These are phyloP conservation scores for Rattus rattus DNA, from an alignment of 2,113 vertebrate species.

Conservation along the genomic window DNA sequence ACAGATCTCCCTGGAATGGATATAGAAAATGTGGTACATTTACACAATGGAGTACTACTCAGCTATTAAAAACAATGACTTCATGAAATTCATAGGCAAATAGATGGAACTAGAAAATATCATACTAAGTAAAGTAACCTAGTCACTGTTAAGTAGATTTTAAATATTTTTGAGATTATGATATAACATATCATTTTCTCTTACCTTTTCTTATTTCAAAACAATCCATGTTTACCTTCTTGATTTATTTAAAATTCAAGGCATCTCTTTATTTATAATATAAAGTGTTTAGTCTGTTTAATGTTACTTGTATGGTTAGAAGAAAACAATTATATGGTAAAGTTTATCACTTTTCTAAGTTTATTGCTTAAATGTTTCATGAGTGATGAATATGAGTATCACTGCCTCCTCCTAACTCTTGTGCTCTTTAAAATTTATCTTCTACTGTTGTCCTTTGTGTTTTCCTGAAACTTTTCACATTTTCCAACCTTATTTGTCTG, in stretches of 20 bases:
- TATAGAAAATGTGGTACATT: too few species aligned
- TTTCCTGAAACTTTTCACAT: background rate
- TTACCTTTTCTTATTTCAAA: background rate
- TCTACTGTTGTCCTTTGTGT: background rate
- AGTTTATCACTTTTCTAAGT: background rate
- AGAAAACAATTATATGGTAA: background rate
- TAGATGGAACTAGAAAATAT: too few species aligned
- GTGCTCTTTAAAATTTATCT: background rate
- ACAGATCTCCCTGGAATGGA: too few species aligned
- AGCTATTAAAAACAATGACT: too few species aligned
- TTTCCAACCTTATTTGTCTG: background rate
- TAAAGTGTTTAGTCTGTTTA: background rate
- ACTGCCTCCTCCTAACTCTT: background rate
- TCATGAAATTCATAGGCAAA: too few species aligned
- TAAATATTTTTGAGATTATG: background rate
- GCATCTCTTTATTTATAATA: background rate
- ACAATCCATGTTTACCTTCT: background rate
- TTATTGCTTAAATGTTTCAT: constrained; percentile 7
- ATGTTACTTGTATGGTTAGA: background rate
- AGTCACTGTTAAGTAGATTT: background rate
- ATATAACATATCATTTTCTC: background rate
- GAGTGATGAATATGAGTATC: background rate
- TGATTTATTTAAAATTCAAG: background rate
- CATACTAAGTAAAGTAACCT: too few species aligned
- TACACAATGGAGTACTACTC: too few species aligned